Evolutionary conservation across 2,888 invertebrate species (phyloP).

Genomic region (Zele albiditarsus): DNA sequence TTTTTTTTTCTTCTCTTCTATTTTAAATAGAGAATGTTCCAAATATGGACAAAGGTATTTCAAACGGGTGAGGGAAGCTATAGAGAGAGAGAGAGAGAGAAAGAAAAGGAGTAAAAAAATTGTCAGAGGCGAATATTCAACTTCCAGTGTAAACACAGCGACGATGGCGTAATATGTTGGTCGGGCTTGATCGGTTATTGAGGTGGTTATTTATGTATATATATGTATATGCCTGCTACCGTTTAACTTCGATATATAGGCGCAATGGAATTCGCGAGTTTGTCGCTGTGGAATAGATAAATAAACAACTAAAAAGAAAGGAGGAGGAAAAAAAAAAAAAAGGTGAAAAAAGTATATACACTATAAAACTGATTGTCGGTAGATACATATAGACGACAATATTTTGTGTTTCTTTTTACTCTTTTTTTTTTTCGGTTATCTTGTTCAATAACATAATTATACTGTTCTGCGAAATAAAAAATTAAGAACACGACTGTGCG

Average conservation of each 20-base stretch:
- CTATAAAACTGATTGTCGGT: background rate
- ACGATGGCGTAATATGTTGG: conserved; percentile 65
- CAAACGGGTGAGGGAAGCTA: background rate
- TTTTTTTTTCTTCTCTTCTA: too few species aligned
- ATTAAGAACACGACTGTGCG: background rate
- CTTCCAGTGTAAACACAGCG: conserved; percentile 67
- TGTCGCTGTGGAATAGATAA: conserved; percentile 30
- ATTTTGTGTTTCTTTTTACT: background rate
- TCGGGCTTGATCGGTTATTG: conserved; percentile 69
- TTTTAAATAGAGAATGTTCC: background rate
- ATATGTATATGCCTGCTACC: conserved; percentile 55
- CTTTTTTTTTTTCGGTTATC: background rate
- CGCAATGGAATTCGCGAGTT: conserved; percentile 69
- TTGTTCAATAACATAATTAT: background rate
- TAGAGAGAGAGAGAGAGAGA: background rate
- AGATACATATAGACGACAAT: background rate
- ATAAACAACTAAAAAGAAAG: background rate
- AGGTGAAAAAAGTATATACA: background rate
- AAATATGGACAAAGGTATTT: background rate
- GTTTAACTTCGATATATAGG: conserved; percentile 59
- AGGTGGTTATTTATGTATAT: conserved; percentile 56
- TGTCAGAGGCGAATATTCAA: conserved; percentile 52
- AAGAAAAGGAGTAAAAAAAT: background rate
- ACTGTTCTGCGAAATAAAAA: background rate
- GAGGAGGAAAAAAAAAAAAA: conserved; percentile 56